Evolutionary conservation across 1,140 invertebrate genomes (phyloP).

Genomic region (Drosophila tsacasi): DNA sequence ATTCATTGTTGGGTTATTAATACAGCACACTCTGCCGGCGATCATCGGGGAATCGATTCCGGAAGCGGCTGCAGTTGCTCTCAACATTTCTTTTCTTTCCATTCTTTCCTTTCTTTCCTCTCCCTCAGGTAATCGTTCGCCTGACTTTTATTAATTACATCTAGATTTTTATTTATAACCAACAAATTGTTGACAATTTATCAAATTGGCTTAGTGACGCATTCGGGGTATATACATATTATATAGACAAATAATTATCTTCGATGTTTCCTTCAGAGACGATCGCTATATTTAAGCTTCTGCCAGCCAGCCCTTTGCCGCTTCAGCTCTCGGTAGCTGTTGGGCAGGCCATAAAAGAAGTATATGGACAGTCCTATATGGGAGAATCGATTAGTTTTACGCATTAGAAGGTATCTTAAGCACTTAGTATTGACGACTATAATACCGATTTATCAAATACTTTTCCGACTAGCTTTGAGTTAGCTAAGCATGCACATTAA

Average conservation of each 20-base stretch:
- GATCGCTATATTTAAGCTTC: slow-evolving; percentile 78
- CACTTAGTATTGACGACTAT: slow-evolving; percentile 15
- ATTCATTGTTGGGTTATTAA: slow-evolving; percentile 73
- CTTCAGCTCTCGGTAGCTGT: slow-evolving; percentile 79
- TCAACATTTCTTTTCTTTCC: slow-evolving; percentile 60
- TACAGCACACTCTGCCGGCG: slow-evolving; percentile 45
- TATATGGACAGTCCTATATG: slow-evolving; percentile 77
- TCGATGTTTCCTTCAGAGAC: slow-evolving; percentile 36
- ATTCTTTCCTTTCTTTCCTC: slow-evolving; percentile 1
- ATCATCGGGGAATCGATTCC: slow-evolving; percentile 51
- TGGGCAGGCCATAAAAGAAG: slow-evolving; percentile 80
- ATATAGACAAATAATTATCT: slow-evolving; percentile 31
- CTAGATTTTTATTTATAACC: slow-evolving; percentile 81
- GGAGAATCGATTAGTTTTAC: slow-evolving; percentile 32
- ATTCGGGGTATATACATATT: slow-evolving; percentile 17
- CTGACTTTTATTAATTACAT: slow-evolving; percentile 81
- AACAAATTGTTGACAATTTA: slow-evolving; percentile 79
- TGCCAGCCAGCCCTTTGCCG: slow-evolving; percentile 79
- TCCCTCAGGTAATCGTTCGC: slow-evolving; percentile 46
- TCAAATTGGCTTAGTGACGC: slow-evolving; percentile 70
- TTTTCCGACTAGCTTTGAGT: slow-evolving; percentile 46
- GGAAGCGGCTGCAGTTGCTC: slow-evolving; percentile 76
- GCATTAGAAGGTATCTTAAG: slow-evolving; percentile 19
- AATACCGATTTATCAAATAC: slow-evolving; percentile 37
- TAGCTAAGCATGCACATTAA: slow-evolving; percentile 38